Evolutionary conservation across 2,888 invertebrate species (phyloP).

Genomic region (Cerastoderma edule): DNA sequence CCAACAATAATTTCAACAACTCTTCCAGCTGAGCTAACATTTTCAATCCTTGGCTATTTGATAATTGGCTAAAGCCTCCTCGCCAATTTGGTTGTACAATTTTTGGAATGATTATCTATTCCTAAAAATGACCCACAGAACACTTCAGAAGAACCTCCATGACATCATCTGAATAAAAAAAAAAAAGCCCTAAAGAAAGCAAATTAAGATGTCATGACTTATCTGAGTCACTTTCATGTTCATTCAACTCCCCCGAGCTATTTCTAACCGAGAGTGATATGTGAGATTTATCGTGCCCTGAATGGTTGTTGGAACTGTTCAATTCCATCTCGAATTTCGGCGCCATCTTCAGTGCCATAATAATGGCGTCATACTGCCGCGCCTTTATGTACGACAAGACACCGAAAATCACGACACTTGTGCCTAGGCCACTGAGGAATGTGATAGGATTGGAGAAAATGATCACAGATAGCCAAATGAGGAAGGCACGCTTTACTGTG

Average conservation of each 20-base stretch:
- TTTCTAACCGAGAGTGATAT: constrained; percentile 15
- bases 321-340: constrained; percentile 36
- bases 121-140: no score
- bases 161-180: no score
- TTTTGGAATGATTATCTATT: no score
- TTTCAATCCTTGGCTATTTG: no score
- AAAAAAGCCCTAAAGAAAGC: no score
- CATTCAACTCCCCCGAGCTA: not conserved
- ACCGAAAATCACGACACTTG: constrained; percentile 89
- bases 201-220: constrained; percentile 15
- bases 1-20: no score
- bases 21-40: no score
- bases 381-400: constrained; percentile 91
- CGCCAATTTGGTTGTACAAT: no score
- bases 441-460: constrained; percentile 91
- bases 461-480: constrained; percentile 91
- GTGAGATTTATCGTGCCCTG: constrained; percentile 21
- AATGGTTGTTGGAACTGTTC: constrained; percentile 10
- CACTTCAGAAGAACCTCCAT: no score
- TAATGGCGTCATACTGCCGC: constrained; percentile 83
- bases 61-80: no score
- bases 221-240: constrained; percentile 12
- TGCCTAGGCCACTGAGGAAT: constrained; percentile 89
- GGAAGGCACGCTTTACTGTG: constrained; percentile 90
- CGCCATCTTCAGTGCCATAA: constrained; percentile 28